Evolutionary conservation across 2,797 vertebrate genomes (phyloP).

Genomic region (Microctenopoma stevenorrisi): DNA sequence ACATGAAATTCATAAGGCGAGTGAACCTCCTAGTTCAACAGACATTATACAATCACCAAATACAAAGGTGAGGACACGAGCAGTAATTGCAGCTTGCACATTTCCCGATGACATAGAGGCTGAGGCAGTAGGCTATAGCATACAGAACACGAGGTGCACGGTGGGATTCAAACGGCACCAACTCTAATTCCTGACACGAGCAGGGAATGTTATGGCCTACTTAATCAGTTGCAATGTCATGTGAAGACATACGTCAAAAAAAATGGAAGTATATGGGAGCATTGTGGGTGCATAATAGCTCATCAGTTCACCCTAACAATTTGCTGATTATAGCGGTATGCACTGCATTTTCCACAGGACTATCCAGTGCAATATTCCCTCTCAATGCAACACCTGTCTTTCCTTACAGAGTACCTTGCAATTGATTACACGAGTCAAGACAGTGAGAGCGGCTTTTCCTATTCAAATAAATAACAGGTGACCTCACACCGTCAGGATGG

Average conservation of each 20-base stretch:
- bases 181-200: slow-evolving; percentile 21
- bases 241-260: slow-evolving; percentile 8
- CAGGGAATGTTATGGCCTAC: slow-evolving; percentile 12
- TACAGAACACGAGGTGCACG: slow-evolving; percentile 5
- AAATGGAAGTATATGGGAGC: slow-evolving; percentile 15
- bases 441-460: slow-evolving; percentile 10
- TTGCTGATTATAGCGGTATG: slow-evolving; percentile 25
- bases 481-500: not conserved
- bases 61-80: slow-evolving; percentile 17
- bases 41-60: slow-evolving; percentile 9
- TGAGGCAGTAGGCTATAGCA: slow-evolving; percentile 6
- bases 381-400: slow-evolving; percentile 24
- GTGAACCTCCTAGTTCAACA: slow-evolving; percentile 13
- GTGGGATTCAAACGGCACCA: not conserved
- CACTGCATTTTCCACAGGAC: slow-evolving; percentile 13
- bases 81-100: slow-evolving; percentile 21
- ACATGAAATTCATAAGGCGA: slow-evolving; percentile 19
- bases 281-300: slow-evolving; percentile 4
- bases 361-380: slow-evolving; percentile 24
- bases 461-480: slow-evolving; percentile 41
- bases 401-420: slow-evolving; percentile 12
- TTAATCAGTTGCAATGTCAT: slow-evolving; percentile 20
- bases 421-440: slow-evolving; percentile 47
- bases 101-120: slow-evolving; percentile 18
- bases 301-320: slow-evolving; percentile 12